These are phyloP conservation scores for Puffinus mauretanicus DNA, from an alignment of 2,113 vertebrate species.

Conservation along the genomic window DNA sequence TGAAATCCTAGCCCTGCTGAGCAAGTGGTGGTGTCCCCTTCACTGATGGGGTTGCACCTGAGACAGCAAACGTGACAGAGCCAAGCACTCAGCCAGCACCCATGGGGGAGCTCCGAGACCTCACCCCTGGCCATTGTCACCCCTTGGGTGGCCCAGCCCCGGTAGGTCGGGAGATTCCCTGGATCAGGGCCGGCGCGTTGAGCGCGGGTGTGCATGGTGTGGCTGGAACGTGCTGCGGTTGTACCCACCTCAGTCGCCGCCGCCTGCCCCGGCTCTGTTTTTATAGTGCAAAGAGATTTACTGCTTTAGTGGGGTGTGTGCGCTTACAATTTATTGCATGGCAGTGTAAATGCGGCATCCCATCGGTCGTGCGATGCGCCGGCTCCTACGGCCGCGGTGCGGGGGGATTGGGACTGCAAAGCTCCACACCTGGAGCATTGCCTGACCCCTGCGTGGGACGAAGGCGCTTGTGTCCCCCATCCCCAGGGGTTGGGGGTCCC, in stretches of 20 bases:
- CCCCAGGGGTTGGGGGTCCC: no score
- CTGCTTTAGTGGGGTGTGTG: background rate
- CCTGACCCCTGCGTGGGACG: fast-evolving
- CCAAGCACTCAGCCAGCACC: background rate
- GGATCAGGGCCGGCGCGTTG: fast-evolving
- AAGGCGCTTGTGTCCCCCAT: fast-evolving
- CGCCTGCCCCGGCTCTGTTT: background rate
- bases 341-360: background rate
- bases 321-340: background rate
- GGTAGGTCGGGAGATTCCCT: background rate
- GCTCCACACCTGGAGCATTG: background rate
- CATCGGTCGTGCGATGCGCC: fast-evolving
- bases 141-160: fast-evolving
- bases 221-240: background rate
- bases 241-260: background rate
- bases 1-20: background rate
- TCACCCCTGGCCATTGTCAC: background rate
- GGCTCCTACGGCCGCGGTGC: fast-evolving
- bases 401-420: fast-evolving
- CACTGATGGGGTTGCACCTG: background rate
- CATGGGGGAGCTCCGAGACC: background rate
- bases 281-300: slow-evolving; percentile 9
- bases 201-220: background rate
- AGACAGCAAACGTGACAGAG: background rate
- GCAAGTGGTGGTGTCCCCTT: background rate